These are phyloP conservation scores for Antedon mediterranea DNA, from an alignment of 53 echinoderm and acorn worm genomes.

Conservation along the genomic window DNA sequence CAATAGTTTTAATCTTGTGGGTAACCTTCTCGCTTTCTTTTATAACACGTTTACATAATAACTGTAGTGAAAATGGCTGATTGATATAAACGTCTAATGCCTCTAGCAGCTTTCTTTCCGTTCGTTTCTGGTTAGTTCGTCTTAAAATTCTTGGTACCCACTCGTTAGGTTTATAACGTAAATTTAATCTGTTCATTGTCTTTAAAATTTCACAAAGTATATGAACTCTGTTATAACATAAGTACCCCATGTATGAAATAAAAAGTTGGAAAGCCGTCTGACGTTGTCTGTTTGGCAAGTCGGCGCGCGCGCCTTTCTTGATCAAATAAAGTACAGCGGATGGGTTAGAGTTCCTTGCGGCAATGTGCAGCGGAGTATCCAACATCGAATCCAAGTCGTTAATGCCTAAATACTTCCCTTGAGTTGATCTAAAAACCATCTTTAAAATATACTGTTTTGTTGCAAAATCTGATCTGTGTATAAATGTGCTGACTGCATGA, in stretches of 20 bases:
- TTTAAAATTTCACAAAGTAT: neutral
- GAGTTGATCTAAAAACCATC: neutral
- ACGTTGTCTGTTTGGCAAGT: neutral
- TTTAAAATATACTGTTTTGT: neutral
- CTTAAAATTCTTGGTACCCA: neutral
- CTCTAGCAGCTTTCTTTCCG: neutral
- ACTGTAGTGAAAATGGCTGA: neutral
- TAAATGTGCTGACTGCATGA: neutral
- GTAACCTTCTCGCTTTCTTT: neutral
- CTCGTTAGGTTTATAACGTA: neutral
- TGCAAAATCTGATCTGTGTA: neutral
- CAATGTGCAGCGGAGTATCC: neutral
- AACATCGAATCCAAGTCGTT: neutral
- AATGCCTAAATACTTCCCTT: neutral
- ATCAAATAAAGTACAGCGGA: neutral
- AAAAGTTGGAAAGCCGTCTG: neutral
- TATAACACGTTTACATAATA: neutral
- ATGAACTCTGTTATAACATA: neutral
- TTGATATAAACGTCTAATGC: neutral
- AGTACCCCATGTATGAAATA: neutral
- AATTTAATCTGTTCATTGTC: neutral
- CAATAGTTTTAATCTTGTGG: neutral
- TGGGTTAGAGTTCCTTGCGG: neutral
- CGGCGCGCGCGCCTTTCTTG: neutral
- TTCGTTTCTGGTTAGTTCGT: neutral